Conservation (phyloP, 2,797 vertebrate species). For the Chelmon rostratus region DNA sequence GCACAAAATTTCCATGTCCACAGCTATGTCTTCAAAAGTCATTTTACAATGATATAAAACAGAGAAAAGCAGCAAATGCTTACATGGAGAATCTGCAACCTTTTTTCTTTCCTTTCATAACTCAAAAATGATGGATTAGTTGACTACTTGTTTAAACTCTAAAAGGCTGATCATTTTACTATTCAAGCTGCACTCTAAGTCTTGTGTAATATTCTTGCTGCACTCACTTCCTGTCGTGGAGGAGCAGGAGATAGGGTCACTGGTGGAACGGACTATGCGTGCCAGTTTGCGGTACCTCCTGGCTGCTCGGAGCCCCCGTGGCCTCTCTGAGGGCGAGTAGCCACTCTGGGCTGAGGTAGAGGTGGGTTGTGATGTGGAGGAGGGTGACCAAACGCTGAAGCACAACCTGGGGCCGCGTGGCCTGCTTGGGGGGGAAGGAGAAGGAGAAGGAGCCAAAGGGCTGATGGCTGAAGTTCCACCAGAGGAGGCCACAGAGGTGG, state of each 20-base stretch:
- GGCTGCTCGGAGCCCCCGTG: constrained; percentile 69
- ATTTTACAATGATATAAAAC: neutral
- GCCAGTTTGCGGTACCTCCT: constrained; percentile 84
- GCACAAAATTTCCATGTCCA: neutral
- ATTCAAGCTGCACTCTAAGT: neutral
- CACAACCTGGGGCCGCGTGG: constrained; percentile 87
- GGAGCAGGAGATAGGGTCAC: constrained; percentile 92
- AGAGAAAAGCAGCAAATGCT: neutral
- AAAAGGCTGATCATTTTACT: neutral
- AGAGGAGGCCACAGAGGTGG: constrained; percentile 78
- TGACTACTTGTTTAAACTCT: neutral
- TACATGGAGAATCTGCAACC: neutral
- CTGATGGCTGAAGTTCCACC: constrained; percentile 79
- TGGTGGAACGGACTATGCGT: constrained; percentile 93
- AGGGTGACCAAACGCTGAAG: constrained; percentile 88
- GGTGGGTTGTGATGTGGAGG: constrained; percentile 80
- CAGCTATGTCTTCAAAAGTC: neutral
- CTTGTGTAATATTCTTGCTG: neutral
- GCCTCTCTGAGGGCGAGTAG: constrained; percentile 66
- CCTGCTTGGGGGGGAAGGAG: constrained; percentile 79
- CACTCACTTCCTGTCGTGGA: constrained; percentile 87
- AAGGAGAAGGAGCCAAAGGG: constrained; percentile 76
- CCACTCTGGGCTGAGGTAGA: constrained; percentile 82
- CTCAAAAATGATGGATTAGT: neutral
- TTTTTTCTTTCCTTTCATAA: neutral